Percentiles rank a stretch among this genome's conserved stretches.
These are phyloP conservation scores for Sminthurinus aureus DNA, from an alignment of 2,888 invertebrate genomes.

Conservation along the genomic window DNA sequence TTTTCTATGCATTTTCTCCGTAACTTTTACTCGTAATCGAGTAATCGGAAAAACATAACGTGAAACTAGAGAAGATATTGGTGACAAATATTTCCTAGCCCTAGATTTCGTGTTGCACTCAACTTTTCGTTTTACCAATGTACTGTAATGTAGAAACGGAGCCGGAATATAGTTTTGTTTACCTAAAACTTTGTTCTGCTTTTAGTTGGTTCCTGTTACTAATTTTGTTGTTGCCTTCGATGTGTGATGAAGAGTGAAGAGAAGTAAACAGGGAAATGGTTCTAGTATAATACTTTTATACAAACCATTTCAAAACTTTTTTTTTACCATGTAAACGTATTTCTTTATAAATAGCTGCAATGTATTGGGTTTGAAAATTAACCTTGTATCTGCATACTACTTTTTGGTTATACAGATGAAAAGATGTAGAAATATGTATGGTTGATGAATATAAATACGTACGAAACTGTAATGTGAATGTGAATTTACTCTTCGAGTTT, in stretches of 20 bases:
- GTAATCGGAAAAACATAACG: background rate
- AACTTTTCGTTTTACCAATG: background rate
- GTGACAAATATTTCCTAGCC: constrained; percentile 43
- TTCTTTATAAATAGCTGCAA: too few species aligned
- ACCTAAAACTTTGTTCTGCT: background rate
- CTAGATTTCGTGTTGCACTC: background rate
- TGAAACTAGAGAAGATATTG: constrained; percentile 31
- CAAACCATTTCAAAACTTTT: too few species aligned
- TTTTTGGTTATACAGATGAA: background rate
- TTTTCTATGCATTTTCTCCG: too few species aligned
- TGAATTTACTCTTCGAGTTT: constrained; percentile 41
- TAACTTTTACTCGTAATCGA: background rate
- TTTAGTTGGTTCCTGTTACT: background rate
- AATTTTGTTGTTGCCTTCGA: background rate
- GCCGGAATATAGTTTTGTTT: background rate
- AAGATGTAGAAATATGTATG: background rate
- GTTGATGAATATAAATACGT: background rate
- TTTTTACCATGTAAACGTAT: too few species aligned
- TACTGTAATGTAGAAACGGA: background rate
- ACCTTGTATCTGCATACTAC: too few species aligned
- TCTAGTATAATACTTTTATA: too few species aligned
- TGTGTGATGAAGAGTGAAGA: background rate
- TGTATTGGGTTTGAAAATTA: too few species aligned
- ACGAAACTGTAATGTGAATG: constrained; percentile 41
- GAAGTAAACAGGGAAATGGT: too few species aligned